Evolutionary conservation across 2,797 vertebrate genomes (phyloP).

Genomic region (Urophycis tenuis): DNA sequence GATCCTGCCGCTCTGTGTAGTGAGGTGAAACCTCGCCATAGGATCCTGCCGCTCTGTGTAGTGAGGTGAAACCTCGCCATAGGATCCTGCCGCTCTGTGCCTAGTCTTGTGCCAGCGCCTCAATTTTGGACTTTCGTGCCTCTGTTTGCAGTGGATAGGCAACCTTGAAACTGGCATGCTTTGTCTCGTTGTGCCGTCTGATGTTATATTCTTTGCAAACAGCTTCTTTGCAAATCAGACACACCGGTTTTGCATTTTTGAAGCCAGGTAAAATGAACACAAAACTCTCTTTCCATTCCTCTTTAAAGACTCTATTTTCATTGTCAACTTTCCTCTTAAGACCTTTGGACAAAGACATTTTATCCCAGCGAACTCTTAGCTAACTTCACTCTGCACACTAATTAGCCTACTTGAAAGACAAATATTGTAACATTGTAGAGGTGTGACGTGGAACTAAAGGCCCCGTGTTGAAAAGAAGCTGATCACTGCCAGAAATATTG

Average conservation of each 20-base stretch:
- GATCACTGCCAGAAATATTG: no score
- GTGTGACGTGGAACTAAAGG: no score
- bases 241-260: neutral
- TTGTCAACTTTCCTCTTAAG: neutral
- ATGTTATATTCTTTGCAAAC: constrained; percentile 5
- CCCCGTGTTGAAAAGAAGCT: no score
- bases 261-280: neutral
- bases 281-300: neutral
- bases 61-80: no score
- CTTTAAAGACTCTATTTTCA: neutral
- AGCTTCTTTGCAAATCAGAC: constrained; percentile 7
- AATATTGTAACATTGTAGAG: no score
- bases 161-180: neutral
- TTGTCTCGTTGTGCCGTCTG: neutral
- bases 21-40: no score
- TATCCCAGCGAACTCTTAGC: no score
- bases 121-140: neutral
- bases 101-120: neutral
- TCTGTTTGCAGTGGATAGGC: neutral
- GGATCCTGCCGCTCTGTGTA: neutral
- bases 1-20: no score
- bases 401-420: no score
- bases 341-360: neutral
- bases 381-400: no score
- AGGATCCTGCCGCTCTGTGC: no score